Evolutionary conservation across 1,140 invertebrate species (phyloP).

Genomic region (Cyphomyrmex costatus): DNA sequence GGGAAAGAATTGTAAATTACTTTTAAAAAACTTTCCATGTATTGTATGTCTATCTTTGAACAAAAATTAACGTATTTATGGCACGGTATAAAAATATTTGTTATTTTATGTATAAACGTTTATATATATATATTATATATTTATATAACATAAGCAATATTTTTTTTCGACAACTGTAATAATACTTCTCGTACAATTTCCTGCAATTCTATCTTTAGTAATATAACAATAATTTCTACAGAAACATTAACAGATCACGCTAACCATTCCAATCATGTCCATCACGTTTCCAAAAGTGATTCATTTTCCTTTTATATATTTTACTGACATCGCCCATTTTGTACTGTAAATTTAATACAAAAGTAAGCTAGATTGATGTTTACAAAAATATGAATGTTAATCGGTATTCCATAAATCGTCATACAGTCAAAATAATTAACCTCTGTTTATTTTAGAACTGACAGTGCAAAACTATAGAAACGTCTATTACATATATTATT

Average conservation of each 20-base stretch:
- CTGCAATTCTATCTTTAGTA: background rate
- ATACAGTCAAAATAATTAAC: background rate
- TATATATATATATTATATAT: background rate
- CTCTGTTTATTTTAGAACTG: constrained; percentile 2
- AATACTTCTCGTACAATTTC: background rate
- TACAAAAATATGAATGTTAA: background rate
- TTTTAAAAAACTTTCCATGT: background rate
- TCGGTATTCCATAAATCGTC: constrained; percentile 13
- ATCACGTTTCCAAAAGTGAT: background rate
- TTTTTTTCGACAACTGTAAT: background rate
- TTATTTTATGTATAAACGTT: background rate
- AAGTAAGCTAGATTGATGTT: constrained; percentile 23
- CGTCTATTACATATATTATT: background rate
- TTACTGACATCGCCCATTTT: background rate
- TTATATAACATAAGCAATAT: background rate
- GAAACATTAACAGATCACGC: background rate
- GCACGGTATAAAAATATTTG: background rate
- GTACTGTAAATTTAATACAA: background rate
- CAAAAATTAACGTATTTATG: constrained; percentile 15
- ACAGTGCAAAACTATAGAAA: background rate
- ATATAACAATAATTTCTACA: background rate
- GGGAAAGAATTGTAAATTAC: background rate
- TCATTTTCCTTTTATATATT: constrained; percentile 17
- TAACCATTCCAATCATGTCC: background rate
- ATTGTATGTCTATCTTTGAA: background rate